These are phyloP conservation scores for Oscarella lobularis DNA, from an alignment of 37 sponge, comb jelly and placozoan genomes.

Conservation along the genomic window DNA sequence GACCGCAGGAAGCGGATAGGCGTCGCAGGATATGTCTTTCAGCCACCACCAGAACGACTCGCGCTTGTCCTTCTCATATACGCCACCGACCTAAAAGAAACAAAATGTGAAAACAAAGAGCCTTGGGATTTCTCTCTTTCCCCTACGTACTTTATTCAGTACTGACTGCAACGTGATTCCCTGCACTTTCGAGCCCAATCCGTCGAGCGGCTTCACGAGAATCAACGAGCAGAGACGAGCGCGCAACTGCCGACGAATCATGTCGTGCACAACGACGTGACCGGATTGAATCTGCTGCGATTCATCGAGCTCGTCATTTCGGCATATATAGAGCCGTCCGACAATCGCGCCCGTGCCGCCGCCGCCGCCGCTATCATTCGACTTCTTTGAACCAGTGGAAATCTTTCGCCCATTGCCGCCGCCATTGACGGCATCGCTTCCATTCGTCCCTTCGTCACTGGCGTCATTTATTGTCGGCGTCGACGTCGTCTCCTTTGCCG, in stretches of 20 bases:
- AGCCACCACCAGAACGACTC: not conserved
- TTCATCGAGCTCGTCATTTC: too few species aligned
- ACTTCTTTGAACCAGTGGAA: too few species aligned
- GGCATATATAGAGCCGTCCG: too few species aligned
- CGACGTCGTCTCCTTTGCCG: too few species aligned
- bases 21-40: not conserved
- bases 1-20: not conserved
- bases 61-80: not conserved
- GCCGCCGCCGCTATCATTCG: too few species aligned
- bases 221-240: constrained; percentile 19
- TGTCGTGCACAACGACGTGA: constrained; percentile 54
- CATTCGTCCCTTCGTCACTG: too few species aligned
- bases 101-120: too few species aligned
- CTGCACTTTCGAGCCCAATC: constrained; percentile 8
- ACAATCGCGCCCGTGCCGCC: too few species aligned
- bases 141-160: not conserved
- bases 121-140: too few species aligned
- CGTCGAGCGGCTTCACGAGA: constrained; percentile 12
- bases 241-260: constrained; percentile 39
- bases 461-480: too few species aligned
- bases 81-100: not conserved
- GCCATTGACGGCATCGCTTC: too few species aligned
- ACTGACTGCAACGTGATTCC: not conserved
- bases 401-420: too few species aligned
- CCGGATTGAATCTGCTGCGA: constrained; percentile 42